A percentile compares a stretch with the other conserved stretches of the same genome.
Conservation (phyloP, 1,140 invertebrate genomes). For the Pristionchus pacificus region DNA sequence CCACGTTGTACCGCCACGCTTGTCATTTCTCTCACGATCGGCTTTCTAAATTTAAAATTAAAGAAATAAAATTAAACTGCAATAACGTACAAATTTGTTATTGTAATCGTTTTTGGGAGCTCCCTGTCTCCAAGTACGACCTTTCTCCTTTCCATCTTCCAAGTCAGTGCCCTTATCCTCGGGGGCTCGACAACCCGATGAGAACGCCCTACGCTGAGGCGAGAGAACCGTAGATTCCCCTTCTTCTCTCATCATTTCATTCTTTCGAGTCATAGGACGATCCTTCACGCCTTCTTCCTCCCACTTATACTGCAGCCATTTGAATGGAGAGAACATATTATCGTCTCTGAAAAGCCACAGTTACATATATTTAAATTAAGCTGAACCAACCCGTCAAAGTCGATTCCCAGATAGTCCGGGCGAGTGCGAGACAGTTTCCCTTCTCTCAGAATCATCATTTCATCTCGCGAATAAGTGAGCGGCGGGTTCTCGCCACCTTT, state of each 20-base stretch:
- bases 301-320: constrained; percentile 42
- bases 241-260: constrained; percentile 31
- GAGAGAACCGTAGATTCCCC: constrained; percentile 39
- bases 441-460: constrained; percentile 29
- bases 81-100: background rate
- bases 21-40: constrained; percentile 4
- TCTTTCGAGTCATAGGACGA: constrained; percentile 12
- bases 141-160: constrained; percentile 7
- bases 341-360: constrained; percentile 39
- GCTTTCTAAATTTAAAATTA: background rate
- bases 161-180: constrained; percentile 13
- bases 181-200: constrained; percentile 36
- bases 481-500: background rate
- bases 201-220: constrained; percentile 41
- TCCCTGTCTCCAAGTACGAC: background rate
- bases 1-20: constrained; percentile 7
- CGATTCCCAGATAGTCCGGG: constrained; percentile 30
- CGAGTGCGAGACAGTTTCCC: constrained; percentile 18
- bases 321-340: constrained; percentile 41
- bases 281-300: constrained; percentile 34
- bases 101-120: background rate
- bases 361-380: constrained; percentile 12
- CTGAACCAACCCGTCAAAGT: constrained; percentile 35
- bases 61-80: background rate
- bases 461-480: constrained; percentile 7